A percentile compares a stretch with the other conserved stretches of the same genome.
These are phyloP conservation scores for Cossypha polioptera DNA, from an alignment of 2,797 vertebrate species.

Conservation along the genomic window DNA sequence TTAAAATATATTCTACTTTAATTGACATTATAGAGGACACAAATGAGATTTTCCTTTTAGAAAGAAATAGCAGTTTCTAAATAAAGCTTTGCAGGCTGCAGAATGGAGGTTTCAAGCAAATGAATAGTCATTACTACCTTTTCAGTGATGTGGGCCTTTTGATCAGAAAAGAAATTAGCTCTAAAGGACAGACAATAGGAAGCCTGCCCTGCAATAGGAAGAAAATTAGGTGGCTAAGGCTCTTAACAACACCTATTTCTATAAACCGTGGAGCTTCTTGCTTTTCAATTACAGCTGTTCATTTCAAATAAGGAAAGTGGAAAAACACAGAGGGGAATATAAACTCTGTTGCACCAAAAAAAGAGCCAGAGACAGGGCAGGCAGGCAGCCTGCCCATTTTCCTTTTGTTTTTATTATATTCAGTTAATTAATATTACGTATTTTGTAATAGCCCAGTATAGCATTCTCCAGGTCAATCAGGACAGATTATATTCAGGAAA, in stretches of 20 bases:
- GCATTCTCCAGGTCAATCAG: background rate
- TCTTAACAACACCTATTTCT: conserved; percentile 85
- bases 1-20: conserved; percentile 84
- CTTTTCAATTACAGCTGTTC: conserved; percentile 86
- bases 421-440: conserved; percentile 63
- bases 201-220: conserved; percentile 82
- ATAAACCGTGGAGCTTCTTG: conserved; percentile 79
- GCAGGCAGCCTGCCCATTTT: conserved; percentile 16
- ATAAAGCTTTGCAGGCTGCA: conserved; percentile 77
- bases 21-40: conserved; percentile 83
- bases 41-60: conserved; percentile 81
- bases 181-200: conserved; percentile 82
- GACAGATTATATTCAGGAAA: background rate
- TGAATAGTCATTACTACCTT: conserved; percentile 86
- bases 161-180: conserved; percentile 87
- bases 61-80: conserved; percentile 83
- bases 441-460: conserved; percentile 41
- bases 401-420: conserved; percentile 66
- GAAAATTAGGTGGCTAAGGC: conserved; percentile 80
- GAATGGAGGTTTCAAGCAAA: conserved; percentile 80
- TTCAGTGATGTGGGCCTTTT: conserved; percentile 82
- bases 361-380: conserved; percentile 11
- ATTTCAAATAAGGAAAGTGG: conserved; percentile 77
- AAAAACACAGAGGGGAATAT: conserved; percentile 73
- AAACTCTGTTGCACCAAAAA: conserved; percentile 72